phyloP scores from a whole-genome alignment of 1,140 invertebrate genomes.

The Dryas iulia region DNA sequence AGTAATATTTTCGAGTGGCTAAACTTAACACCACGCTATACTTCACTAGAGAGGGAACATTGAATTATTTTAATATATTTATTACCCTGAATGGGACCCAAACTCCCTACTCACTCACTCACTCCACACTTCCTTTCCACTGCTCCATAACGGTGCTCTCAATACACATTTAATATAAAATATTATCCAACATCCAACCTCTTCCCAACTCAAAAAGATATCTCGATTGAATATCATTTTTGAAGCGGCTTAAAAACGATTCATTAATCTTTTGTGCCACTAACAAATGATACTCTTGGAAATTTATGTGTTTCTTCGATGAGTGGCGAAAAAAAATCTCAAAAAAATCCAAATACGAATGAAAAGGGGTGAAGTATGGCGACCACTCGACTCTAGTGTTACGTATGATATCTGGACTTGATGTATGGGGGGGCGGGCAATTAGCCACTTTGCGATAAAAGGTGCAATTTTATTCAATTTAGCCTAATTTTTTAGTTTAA shows the following conservation, averaged over 20 bases:
- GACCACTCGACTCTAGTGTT: neutral
- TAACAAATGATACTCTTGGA: conserved; percentile 5
- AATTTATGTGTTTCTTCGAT: conserved; percentile 10
- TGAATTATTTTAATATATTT: too few relatives aligned
- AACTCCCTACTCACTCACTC: too few relatives aligned
- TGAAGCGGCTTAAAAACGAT: neutral
- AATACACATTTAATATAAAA: neutral
- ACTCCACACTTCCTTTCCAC: neutral
- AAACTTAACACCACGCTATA: too few relatives aligned
- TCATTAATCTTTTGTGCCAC: conserved; percentile 4
- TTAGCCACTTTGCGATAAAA: neutral
- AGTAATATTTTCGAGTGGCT: too few relatives aligned
- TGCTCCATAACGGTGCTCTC: neutral
- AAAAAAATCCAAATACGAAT: neutral
- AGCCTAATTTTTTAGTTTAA: neutral
- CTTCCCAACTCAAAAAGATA: neutral
- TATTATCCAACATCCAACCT: neutral
- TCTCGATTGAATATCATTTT: neutral
- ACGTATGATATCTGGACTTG: neutral
- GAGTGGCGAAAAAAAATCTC: neutral
- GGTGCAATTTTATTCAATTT: neutral
- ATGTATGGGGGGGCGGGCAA: conserved; percentile 1
- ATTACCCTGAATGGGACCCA: too few relatives aligned
- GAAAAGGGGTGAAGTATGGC: neutral
- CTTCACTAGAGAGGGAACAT: too few relatives aligned